Conservation (phyloP, 2,888 invertebrate species). For the Villa cingulata region DNA sequence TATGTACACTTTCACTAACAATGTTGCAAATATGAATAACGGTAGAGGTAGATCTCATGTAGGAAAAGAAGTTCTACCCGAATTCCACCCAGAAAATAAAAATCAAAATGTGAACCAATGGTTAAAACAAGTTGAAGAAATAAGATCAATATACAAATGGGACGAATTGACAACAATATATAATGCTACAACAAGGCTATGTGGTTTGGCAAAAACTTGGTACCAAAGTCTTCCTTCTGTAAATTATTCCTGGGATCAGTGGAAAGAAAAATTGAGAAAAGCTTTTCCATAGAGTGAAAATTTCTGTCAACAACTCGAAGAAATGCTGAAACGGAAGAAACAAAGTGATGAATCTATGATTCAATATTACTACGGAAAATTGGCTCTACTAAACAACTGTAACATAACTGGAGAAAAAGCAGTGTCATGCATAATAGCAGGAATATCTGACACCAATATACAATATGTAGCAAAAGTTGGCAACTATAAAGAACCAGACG, state of each 20-base stretch:
- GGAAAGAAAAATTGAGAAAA: slow-evolving; percentile 6
- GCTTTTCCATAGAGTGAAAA: slow-evolving; percentile 4
- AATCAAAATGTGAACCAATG: slow-evolving; percentile 1
- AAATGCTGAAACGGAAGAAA: slow-evolving; percentile 4
- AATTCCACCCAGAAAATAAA: slow-evolving; percentile 7
- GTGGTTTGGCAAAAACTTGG: slow-evolving; percentile 5
- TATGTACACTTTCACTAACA: no score
- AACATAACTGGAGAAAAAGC: no score
- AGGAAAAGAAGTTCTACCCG: slow-evolving; percentile 4
- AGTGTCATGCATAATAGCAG: no score
- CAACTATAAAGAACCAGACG: no score
- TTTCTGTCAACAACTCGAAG: background rate
- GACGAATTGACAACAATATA: no score
- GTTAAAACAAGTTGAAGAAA: slow-evolving; percentile 8
- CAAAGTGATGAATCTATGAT: slow-evolving; percentile 3
- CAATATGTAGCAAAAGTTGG: no score
- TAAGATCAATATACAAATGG: background rate
- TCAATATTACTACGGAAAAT: slow-evolving; percentile 9
- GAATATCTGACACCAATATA: no score
- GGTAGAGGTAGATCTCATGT: no score
- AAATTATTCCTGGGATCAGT: slow-evolving; percentile 8
- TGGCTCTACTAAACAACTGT: no score
- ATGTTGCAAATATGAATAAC: no score
- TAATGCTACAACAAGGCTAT: background rate
- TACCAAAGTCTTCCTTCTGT: slow-evolving; percentile 4